phyloP scores from a whole-genome alignment of 2,797 vertebrate genomes.

The Rhynchonycteris naso region DNA sequence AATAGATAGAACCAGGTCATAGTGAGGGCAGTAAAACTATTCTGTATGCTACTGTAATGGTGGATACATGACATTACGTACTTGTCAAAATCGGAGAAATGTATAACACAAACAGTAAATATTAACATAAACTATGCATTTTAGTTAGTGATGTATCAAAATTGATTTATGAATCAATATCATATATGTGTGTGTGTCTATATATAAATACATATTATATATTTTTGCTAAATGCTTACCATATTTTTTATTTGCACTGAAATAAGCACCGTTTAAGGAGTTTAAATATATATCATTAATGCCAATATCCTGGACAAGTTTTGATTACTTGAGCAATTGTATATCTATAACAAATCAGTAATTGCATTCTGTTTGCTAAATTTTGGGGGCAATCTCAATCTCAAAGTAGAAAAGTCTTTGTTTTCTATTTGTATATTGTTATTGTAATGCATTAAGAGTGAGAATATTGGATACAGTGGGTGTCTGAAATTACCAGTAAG shows the following conservation, averaged over 20 bases:
- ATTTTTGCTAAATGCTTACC: not conserved
- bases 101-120: not conserved
- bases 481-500: not conserved
- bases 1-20: not conserved
- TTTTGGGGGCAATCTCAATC: not conserved
- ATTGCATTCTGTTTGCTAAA: not conserved
- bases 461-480: not conserved
- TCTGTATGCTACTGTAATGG: not conserved
- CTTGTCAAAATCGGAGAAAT: not conserved
- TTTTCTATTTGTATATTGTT: not conserved
- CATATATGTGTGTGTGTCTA: fast-evolving
- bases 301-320: not conserved
- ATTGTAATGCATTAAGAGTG: not conserved
- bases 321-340: not conserved
- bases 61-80: not conserved
- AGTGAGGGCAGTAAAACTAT: not conserved
- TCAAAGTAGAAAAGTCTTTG: too few species aligned
- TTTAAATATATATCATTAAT: not conserved
- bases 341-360: not conserved
- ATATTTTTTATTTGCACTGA: not conserved
- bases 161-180: not conserved
- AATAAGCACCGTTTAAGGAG: not conserved
- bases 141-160: not conserved
- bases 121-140: not conserved
- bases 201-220: not conserved